A percentile compares a stretch with the other conserved stretches of the same genome.
Evolutionary conservation across 1,140 invertebrate species (phyloP).

Genomic region (Oreohelix idahoensis): DNA sequence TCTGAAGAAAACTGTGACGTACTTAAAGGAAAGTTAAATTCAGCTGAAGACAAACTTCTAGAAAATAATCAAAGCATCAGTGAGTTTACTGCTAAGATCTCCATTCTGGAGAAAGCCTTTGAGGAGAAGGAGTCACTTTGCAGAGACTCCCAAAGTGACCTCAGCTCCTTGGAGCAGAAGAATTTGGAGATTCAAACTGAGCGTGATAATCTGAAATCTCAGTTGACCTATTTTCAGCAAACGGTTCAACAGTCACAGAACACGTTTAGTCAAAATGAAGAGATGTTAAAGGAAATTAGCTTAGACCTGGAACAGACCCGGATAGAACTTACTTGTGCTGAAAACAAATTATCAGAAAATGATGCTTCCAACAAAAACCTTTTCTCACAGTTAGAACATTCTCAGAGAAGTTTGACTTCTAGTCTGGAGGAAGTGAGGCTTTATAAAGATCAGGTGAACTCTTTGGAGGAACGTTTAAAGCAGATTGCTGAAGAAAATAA

Average conservation of each 20-base stretch:
- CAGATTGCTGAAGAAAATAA: constrained; percentile 10
- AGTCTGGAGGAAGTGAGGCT: not conserved
- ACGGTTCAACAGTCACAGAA: not conserved
- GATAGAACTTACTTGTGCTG: not conserved
- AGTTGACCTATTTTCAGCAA: constrained; percentile 11
- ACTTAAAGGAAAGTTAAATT: constrained; percentile 10
- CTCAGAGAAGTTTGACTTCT: constrained; percentile 19
- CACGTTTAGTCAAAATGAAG: not conserved
- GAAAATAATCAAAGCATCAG: not conserved
- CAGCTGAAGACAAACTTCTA: constrained; percentile 10
- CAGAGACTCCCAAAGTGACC: constrained; percentile 29
- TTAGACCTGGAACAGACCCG: not conserved
- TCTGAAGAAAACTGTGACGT: constrained; percentile 21
- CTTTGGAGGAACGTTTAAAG: not conserved
- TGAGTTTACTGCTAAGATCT: not conserved
- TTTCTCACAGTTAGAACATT: constrained; percentile 14
- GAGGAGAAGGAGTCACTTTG: constrained; percentile 27
- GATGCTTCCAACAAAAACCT: not conserved
- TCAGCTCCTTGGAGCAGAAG: constrained; percentile 14
- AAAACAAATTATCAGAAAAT: constrained; percentile 11
- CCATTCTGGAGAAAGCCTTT: constrained; percentile 10
- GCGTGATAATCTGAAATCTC: constrained; percentile 14
- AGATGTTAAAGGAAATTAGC: not conserved
- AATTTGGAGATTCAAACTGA: constrained; percentile 14
- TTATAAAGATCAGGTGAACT: not conserved